Percentiles rank a stretch among this genome's conserved stretches.
phyloP scores from a whole-genome alignment of 1,140 invertebrate species.

The Diuraphis noxia region DNA sequence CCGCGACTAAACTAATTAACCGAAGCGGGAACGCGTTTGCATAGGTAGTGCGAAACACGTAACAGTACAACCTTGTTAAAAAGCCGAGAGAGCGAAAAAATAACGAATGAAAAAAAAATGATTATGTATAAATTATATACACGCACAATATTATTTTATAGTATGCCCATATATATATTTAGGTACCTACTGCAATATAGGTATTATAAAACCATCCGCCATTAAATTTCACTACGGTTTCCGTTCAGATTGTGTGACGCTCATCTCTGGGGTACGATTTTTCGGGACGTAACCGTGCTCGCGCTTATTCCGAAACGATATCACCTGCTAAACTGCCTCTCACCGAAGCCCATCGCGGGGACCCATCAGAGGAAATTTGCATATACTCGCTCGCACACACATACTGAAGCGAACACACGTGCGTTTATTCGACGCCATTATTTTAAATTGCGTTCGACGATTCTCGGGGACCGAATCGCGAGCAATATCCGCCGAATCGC shows the following conservation, averaged over 20 bases:
- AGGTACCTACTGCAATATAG: too few relatives aligned
- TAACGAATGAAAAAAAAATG: not conserved
- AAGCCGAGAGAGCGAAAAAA: not conserved
- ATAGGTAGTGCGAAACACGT: not conserved
- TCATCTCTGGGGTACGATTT: slow-evolving; percentile 52
- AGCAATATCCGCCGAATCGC: slow-evolving; percentile 13
- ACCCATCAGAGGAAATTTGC: slow-evolving; percentile 51
- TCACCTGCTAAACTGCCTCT: slow-evolving; percentile 52
- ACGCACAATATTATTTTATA: not conserved
- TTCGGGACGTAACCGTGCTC: slow-evolving; percentile 18
- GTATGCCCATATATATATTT: not conserved
- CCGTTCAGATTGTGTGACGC: slow-evolving; percentile 51
- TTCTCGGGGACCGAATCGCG: slow-evolving; percentile 3
- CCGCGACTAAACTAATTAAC: slow-evolving; percentile 21
- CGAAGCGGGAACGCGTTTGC: not conserved
- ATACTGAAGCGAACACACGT: not conserved
- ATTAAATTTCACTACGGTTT: slow-evolving; percentile 52
- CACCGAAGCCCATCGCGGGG: slow-evolving; percentile 30
- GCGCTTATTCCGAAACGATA: slow-evolving; percentile 28
- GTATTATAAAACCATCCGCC: slow-evolving; percentile 21
- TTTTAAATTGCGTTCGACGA: slow-evolving; percentile 52
- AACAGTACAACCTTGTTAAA: slow-evolving; percentile 28
- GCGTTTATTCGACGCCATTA: slow-evolving; percentile 43
- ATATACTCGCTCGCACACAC: not conserved
- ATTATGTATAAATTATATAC: not conserved